Evolutionary conservation across 2,888 invertebrate genomes (phyloP).

Genomic region (Smittia sp.): DNA sequence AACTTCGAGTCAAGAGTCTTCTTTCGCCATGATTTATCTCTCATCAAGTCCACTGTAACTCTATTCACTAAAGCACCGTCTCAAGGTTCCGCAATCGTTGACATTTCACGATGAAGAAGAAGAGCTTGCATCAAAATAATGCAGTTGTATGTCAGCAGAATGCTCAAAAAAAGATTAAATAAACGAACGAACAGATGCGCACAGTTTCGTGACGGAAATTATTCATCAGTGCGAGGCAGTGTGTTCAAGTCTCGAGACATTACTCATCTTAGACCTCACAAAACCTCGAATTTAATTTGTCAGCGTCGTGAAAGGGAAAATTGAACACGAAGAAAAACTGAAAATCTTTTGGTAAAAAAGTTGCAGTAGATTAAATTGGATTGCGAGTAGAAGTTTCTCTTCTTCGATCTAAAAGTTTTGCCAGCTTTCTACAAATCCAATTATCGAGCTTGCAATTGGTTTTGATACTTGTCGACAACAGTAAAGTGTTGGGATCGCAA

Average conservation of each 20-base stretch:
- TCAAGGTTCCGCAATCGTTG: neutral
- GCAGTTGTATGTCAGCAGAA: constrained; percentile 30
- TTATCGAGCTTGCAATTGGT: neutral
- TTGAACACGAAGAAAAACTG: neutral
- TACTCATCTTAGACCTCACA: neutral
- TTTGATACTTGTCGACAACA: too few species aligned
- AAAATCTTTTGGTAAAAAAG: neutral
- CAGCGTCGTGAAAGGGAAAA: neutral
- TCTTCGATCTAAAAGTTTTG: neutral
- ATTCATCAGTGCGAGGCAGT: constrained; percentile 17
- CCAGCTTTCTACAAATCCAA: constrained; percentile 8
- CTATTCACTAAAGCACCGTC: too few species aligned
- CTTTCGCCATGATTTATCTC: too few species aligned
- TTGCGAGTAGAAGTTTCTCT: neutral
- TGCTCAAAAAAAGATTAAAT: constrained; percentile 28
- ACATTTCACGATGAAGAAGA: neutral
- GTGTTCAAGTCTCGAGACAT: neutral
- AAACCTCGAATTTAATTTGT: neutral
- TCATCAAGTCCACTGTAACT: too few species aligned
- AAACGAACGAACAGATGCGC: constrained; percentile 32
- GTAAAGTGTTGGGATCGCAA: too few species aligned
- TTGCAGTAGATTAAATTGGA: neutral
- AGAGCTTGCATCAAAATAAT: constrained; percentile 18
- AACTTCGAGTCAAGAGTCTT: too few species aligned
- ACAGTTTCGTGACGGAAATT: constrained; percentile 35